These are phyloP conservation scores for Drosophila kuntzei DNA, from an alignment of 2,888 invertebrate genomes.

Conservation along the genomic window DNA sequence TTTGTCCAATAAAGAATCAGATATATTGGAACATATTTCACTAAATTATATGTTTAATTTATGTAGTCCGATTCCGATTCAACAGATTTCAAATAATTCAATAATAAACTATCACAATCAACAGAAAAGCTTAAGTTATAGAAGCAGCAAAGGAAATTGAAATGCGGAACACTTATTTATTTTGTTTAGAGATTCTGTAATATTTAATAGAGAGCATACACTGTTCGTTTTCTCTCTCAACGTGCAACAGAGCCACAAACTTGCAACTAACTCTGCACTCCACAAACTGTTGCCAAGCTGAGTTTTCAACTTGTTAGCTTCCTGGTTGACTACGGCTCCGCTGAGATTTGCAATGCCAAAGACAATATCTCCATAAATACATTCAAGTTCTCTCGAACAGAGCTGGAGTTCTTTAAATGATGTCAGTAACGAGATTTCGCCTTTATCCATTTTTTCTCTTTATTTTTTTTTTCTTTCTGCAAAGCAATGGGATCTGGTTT, in stretches of 20 bases:
- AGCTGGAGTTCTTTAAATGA: slow-evolving; percentile 50
- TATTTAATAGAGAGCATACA: background rate
- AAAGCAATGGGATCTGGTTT: slow-evolving; percentile 57
- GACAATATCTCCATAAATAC: slow-evolving; percentile 75
- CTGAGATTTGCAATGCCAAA: slow-evolving; percentile 72
- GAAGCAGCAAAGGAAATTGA: no score
- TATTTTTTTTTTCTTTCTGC: background rate
- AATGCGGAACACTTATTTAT: background rate
- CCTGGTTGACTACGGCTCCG: slow-evolving; percentile 55
- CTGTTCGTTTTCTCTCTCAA: slow-evolving; percentile 1
- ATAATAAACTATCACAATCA: background rate
- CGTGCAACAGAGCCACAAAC: background rate
- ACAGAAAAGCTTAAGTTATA: no score
- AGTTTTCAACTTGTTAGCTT: slow-evolving; percentile 43
- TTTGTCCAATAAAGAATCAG: no score
- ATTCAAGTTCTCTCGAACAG: slow-evolving; percentile 24
- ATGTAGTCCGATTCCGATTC: no score
- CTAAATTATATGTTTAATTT: no score
- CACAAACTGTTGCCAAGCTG: slow-evolving; percentile 4
- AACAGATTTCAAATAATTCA: no score
- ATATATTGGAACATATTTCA: no score
- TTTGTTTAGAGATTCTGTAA: background rate
- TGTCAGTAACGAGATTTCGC: slow-evolving; percentile 65
- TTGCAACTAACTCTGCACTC: slow-evolving; percentile 2
- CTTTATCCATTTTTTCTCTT: slow-evolving; percentile 23